Evolutionary conservation across 2,797 vertebrate species (phyloP).

Genomic region (Paguma larvata): DNA sequence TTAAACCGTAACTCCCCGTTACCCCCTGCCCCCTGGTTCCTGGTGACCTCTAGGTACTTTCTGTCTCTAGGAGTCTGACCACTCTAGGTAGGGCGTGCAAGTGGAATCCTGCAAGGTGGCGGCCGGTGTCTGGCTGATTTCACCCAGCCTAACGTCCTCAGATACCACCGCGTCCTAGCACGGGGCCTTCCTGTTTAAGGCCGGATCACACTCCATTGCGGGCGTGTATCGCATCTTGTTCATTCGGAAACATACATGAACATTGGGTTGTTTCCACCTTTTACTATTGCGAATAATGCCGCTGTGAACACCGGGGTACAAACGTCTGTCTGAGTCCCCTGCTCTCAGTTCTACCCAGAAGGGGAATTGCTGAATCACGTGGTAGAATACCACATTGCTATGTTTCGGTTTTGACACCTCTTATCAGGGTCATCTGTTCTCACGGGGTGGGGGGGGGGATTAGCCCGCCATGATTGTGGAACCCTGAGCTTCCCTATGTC

Average conservation of each 20-base stretch:
- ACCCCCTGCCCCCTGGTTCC: too few relatives aligned
- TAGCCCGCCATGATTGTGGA: background rate
- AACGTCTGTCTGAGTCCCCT: background rate
- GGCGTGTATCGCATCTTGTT: background rate
- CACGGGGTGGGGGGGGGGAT: too few relatives aligned
- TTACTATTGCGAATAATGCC: background rate
- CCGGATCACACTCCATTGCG: background rate
- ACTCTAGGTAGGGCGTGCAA: too few relatives aligned
- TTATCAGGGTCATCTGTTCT: background rate
- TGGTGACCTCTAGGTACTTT: too few relatives aligned
- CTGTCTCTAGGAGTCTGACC: too few relatives aligned
- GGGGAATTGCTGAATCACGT: too few relatives aligned
- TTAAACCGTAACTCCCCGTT: too few relatives aligned
- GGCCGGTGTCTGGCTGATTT: background rate
- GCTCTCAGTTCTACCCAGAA: background rate
- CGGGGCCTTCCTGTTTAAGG: background rate
- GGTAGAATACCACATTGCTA: background rate
- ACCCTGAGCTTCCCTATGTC: background rate
- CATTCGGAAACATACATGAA: background rate
- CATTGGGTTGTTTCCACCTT: background rate
- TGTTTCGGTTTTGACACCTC: background rate
- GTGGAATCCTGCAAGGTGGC: background rate
- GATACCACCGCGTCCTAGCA: rapidly evolving
- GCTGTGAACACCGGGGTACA: rapidly evolving
- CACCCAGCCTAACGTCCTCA: background rate